Percentiles rank a stretch among this genome's conserved stretches.
Evolutionary conservation across 2,888 invertebrate genomes (phyloP).

Genomic region (Thereva nobilitata): DNA sequence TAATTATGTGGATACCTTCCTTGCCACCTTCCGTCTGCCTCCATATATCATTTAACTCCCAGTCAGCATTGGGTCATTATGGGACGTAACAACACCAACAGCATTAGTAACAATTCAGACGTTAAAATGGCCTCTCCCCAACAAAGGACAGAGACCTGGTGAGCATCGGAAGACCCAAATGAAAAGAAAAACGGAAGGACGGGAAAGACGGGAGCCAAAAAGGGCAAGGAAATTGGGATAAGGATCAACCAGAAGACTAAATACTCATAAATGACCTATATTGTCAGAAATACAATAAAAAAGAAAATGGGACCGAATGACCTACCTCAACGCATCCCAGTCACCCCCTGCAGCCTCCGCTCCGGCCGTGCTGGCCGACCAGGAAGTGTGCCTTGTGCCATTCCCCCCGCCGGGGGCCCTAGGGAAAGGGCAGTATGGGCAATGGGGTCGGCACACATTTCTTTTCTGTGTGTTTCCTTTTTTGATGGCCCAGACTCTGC

Average conservation of each 20-base stretch:
- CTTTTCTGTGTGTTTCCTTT: constrained; percentile 15
- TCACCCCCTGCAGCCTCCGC: neutral
- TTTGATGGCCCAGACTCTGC: constrained; percentile 13
- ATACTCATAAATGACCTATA: constrained; percentile 40
- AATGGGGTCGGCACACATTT: constrained; percentile 14
- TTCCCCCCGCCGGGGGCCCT: neutral
- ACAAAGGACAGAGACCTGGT: constrained; percentile 31
- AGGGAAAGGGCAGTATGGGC: constrained; percentile 16
- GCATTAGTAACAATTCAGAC: constrained; percentile 41
- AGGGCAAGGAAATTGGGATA: constrained; percentile 34
- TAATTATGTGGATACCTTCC: constrained; percentile 23
- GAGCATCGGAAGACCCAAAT: constrained; percentile 21
- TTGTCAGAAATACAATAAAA: constrained; percentile 37
- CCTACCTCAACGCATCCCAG: constrained; percentile 31
- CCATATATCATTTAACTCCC: constrained; percentile 21
- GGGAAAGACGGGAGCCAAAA: constrained; percentile 19
- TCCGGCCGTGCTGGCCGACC: neutral
- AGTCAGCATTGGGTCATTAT: constrained; percentile 18
- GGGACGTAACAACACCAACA: constrained; percentile 22
- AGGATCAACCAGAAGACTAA: constrained; percentile 40
- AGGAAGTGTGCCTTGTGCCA: neutral
- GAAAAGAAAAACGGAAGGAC: constrained; percentile 31
- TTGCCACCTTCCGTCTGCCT: neutral
- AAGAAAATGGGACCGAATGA: constrained; percentile 29
- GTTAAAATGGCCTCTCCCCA: constrained; percentile 37